A percentile compares a stretch with the other conserved stretches of the same genome.
These are phyloP conservation scores for Zaprionus taronus DNA, from an alignment of 1,140 invertebrate genomes.

Conservation along the genomic window DNA sequence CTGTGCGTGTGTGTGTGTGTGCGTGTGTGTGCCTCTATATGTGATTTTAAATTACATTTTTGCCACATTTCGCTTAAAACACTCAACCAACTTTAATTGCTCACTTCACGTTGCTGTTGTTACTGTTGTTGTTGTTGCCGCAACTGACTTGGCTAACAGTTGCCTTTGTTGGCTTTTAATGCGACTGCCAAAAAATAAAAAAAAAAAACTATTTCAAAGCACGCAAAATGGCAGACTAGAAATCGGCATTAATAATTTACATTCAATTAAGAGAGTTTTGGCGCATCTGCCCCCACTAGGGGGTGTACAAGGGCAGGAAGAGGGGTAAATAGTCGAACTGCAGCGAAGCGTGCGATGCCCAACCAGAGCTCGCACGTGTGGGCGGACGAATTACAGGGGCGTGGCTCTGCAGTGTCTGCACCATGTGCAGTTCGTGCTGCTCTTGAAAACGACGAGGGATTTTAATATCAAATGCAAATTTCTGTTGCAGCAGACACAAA, in stretches of 20 bases:
- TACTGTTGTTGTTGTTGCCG: constrained; percentile 54
- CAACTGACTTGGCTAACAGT: constrained; percentile 59
- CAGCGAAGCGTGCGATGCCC: constrained; percentile 51
- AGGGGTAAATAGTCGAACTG: constrained; percentile 35
- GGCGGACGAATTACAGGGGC: neutral
- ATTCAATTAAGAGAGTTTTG: constrained; percentile 59
- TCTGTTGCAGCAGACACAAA: constrained; percentile 10
- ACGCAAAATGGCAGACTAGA: constrained; percentile 39
- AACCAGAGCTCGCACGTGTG: constrained; percentile 37
- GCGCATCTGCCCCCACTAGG: constrained; percentile 41
- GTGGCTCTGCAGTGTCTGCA: neutral
- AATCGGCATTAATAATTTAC: constrained; percentile 61
- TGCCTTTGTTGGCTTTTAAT: constrained; percentile 44
- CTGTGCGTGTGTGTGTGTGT: constrained; percentile 9
- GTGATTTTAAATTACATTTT: constrained; percentile 70
- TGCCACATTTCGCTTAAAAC: constrained; percentile 72
- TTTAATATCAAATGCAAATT: neutral
- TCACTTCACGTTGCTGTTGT: constrained; percentile 64
- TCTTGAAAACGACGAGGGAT: neutral
- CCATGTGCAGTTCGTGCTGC: neutral
- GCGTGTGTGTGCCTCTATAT: constrained; percentile 27
- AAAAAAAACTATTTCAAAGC: constrained; percentile 19
- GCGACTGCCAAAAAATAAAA: constrained; percentile 47
- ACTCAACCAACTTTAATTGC: constrained; percentile 67
- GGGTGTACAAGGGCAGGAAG: neutral